Conservation (phyloP, 2,888 invertebrate species). For the Disparrhopalites patrizii region DNA sequence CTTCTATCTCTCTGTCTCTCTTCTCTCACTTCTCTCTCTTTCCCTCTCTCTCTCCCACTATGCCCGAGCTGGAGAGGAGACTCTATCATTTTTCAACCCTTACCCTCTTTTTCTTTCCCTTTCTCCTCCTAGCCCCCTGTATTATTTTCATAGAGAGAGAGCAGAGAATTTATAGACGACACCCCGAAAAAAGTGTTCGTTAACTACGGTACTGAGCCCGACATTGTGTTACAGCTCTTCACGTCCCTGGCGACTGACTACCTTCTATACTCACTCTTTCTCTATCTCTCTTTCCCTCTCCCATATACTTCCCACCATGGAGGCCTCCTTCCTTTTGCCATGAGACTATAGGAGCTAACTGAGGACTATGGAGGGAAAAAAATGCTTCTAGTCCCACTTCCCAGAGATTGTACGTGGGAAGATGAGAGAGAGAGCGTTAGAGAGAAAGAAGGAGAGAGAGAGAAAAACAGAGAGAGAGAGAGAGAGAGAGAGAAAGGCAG, state of each 20-base stretch:
- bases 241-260: too few relatives aligned
- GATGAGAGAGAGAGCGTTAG: too few relatives aligned
- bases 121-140: background rate
- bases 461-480: too few relatives aligned
- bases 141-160: background rate
- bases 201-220: too few relatives aligned
- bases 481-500: too few relatives aligned
- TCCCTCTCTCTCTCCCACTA: background rate
- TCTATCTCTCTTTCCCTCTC: background rate
- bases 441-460: too few relatives aligned
- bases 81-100: conserved; percentile 1
- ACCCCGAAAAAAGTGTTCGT: background rate
- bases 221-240: too few relatives aligned
- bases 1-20: background rate
- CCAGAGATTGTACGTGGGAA: too few relatives aligned
- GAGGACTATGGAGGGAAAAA: too few relatives aligned
- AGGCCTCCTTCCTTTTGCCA: background rate
- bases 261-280: background rate
- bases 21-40: background rate
- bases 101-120: background rate
- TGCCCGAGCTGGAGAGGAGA: background rate
- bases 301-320: background rate
- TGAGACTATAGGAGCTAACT: too few relatives aligned
- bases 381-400: too few relatives aligned
- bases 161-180: background rate